Base-by-base conservation (phyloP, 2,888 invertebrate genomes). In the Acronicta leporina region DNA sequence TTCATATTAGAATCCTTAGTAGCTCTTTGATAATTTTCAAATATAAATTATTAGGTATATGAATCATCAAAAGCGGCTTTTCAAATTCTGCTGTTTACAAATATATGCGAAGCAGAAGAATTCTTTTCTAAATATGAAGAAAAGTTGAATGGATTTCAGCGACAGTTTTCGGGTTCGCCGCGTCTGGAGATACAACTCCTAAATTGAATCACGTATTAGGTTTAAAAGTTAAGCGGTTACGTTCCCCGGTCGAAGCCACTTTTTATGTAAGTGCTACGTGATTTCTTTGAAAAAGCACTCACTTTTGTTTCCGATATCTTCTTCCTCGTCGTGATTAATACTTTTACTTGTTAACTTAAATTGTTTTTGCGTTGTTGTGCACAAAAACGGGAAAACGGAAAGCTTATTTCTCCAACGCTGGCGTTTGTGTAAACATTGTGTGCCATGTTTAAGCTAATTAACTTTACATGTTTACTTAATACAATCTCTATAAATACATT, bases 121-220 rank as follows among this genome's bases (percentile, higher is more conserved):
- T 87, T 86, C 47, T 81, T 82, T 83, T 85, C 82, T 81, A 87
- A 90, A 88, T 88, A 90, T 91, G 87, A 84, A 84, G 81, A 81
- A 84, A 88, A 91, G 85, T 91, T 89, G 87, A 88, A 90, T 88
- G 87, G 87, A 81, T 85, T 87, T 84, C 80, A 78, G 86, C 80
- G 89, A 88, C 92, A 90, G 90, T 91, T 91, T 90, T 90, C 84
- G 83, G 84, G 83, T 82, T 85, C 79, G 76, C 67, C 63, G 84
- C 83, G 80, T 72, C 79, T 81, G 82, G 84, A 89, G 88, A 90
- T 87, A 89, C 88, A 92, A 91, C 89, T 92, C 89, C 86, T 83
- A 91, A 93, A 94, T 94, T 93, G 93, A 92, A 93, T 93, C 94
- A 93, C 93, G 94, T 93, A 92, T 90, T 89, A 88, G 89, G 90